Conservation (phyloP, 2,797 vertebrate genomes). For the Galago senegalensis region DNA sequence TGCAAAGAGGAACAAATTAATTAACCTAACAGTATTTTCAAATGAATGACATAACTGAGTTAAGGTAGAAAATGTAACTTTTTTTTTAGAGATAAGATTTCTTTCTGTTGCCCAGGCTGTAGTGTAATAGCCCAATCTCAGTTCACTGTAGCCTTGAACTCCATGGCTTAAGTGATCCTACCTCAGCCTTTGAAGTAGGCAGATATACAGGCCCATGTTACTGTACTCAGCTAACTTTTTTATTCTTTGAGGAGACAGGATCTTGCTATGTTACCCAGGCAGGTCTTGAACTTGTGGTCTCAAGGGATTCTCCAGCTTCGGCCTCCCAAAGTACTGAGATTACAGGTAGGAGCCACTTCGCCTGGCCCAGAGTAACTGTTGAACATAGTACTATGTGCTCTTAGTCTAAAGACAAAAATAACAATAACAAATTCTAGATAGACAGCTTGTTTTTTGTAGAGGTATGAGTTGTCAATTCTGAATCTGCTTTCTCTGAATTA, state of each 20-base stretch:
- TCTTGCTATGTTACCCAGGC: neutral
- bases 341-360: neutral
- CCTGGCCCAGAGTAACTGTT: neutral
- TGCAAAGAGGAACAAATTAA: neutral
- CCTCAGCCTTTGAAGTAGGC: neutral
- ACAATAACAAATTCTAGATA: neutral
- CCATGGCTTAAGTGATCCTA: neutral
- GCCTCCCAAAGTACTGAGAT: neutral
- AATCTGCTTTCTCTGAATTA: neutral
- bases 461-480: neutral
- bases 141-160: neutral
- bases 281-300: neutral
- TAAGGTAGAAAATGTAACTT: neutral
- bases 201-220: neutral
- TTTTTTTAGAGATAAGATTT: neutral
- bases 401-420: constrained; percentile 16
- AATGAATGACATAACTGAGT: neutral
- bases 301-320: neutral
- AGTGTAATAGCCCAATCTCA: neutral
- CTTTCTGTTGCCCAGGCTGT: neutral
- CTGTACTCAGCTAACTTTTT: neutral
- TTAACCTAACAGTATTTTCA: neutral
- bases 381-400: neutral
- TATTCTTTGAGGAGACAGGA: neutral
- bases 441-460: neutral